Percentiles rank a stretch among this genome's conserved stretches.
phyloP scores from a whole-genome alignment of 2,888 invertebrate species.

The Hypomecis atomaria region DNA sequence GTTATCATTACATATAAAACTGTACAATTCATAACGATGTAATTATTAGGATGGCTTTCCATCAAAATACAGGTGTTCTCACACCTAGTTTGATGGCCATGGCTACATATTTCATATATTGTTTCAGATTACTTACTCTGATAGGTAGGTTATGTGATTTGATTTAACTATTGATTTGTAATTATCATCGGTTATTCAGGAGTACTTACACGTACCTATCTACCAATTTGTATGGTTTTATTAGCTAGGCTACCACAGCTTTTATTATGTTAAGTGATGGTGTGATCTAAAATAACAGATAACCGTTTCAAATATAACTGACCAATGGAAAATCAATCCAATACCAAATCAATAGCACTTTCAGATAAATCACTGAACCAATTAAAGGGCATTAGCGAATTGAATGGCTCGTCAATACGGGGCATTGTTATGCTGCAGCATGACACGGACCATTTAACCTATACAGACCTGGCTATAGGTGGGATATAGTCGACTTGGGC shows the following conservation, averaged over 20 bases:
- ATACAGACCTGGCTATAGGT: background rate
- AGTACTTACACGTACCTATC: too few relatives aligned
- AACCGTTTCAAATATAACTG: conserved; percentile 1
- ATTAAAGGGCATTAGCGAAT: conserved; percentile 78
- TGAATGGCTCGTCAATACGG: conserved; percentile 74
- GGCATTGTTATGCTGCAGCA: conserved; percentile 67
- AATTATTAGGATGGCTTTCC: too few relatives aligned
- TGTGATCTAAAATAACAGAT: background rate
- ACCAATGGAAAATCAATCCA: conserved; percentile 39
- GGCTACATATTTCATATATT: too few relatives aligned
- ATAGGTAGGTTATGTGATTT: too few relatives aligned
- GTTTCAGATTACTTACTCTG: too few relatives aligned
- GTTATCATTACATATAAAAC: too few relatives aligned
- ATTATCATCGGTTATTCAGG: too few relatives aligned
- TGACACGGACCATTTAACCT: conserved; percentile 74
- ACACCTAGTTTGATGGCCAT: too few relatives aligned
- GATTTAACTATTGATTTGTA: too few relatives aligned
- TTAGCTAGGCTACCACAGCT: background rate
- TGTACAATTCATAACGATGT: too few relatives aligned
- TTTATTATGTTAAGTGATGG: background rate
- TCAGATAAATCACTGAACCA: conserved; percentile 74
- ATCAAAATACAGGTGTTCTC: too few relatives aligned
- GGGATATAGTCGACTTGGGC: background rate
- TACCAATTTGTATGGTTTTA: background rate
- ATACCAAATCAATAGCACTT: conserved; percentile 53